These are phyloP conservation scores for Lamproptera curius DNA, from an alignment of 2,888 invertebrate genomes.

Conservation along the genomic window DNA sequence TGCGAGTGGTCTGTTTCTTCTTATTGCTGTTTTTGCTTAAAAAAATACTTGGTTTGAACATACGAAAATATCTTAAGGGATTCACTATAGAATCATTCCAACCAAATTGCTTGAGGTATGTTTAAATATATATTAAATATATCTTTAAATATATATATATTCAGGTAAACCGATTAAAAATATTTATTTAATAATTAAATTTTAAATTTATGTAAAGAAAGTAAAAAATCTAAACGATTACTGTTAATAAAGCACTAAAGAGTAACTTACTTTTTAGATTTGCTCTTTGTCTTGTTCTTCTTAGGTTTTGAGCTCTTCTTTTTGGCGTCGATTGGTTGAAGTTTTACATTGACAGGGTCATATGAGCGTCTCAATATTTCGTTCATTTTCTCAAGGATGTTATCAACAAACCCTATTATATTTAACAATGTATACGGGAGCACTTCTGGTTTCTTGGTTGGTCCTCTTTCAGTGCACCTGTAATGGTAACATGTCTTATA, in stretches of 20 bases:
- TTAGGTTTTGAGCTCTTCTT: constrained; percentile 75
- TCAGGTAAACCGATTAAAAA: too few species aligned
- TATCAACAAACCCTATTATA: constrained; percentile 93
- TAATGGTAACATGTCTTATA: too few species aligned
- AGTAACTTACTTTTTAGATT: constrained; percentile 57
- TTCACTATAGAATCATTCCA: too few species aligned
- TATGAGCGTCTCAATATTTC: constrained; percentile 87
- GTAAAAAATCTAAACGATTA: too few species aligned
- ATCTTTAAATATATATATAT: too few species aligned
- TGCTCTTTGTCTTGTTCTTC: constrained; percentile 58
- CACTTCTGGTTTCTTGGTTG: constrained; percentile 65
- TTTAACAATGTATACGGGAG: constrained; percentile 86
- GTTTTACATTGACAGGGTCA: constrained; percentile 90
- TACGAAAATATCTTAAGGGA: too few species aligned
- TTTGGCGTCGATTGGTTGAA: constrained; percentile 76
- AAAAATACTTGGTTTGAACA: too few species aligned
- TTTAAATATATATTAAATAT: too few species aligned
- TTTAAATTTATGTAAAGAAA: too few species aligned
- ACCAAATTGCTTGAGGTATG: too few species aligned
- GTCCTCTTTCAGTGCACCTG: constrained; percentile 72
- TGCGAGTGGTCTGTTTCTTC: constrained; percentile 62
- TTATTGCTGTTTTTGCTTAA: constrained; percentile 57
- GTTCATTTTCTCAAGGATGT: constrained; percentile 89
- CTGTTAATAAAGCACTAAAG: too few species aligned
- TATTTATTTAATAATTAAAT: too few species aligned